Evolutionary conservation across 2,888 invertebrate genomes (phyloP).

Genomic region (Cacoxenus indagator): DNA sequence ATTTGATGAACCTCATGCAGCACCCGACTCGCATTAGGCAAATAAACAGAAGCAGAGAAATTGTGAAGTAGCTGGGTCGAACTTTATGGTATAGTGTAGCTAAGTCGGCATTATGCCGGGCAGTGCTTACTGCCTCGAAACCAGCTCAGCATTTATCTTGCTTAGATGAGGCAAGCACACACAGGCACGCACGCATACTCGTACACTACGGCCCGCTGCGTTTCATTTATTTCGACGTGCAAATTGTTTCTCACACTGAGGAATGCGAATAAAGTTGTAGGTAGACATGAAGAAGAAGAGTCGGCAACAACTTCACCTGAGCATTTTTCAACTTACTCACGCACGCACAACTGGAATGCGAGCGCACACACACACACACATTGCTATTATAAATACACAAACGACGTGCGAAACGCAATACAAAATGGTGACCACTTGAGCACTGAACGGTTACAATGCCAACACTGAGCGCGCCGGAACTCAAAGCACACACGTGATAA

Average conservation of each 20-base stretch:
- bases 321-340: background rate
- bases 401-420: conserved; percentile 26
- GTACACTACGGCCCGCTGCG: background rate
- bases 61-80: too few species aligned
- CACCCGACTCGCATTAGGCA: background rate
- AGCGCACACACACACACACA: background rate
- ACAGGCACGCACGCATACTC: background rate
- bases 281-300: background rate
- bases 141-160: background rate
- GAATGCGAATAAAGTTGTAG: background rate
- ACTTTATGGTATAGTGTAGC: too few species aligned
- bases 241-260: conserved; percentile 8
- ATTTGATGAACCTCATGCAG: background rate
- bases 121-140: background rate
- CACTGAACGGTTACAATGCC: background rate
- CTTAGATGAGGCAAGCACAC: background rate
- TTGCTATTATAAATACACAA: background rate
- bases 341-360: background rate
- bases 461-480: conserved; percentile 14
- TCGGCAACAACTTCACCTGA: background rate
- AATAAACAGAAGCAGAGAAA: background rate
- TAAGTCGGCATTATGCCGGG: background rate
- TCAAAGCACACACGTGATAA: background rate
- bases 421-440: conserved; percentile 57
- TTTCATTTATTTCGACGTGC: conserved; percentile 23